phyloP scores from a whole-genome alignment of 2,113 vertebrate species.

The Albula goreensis region DNA sequence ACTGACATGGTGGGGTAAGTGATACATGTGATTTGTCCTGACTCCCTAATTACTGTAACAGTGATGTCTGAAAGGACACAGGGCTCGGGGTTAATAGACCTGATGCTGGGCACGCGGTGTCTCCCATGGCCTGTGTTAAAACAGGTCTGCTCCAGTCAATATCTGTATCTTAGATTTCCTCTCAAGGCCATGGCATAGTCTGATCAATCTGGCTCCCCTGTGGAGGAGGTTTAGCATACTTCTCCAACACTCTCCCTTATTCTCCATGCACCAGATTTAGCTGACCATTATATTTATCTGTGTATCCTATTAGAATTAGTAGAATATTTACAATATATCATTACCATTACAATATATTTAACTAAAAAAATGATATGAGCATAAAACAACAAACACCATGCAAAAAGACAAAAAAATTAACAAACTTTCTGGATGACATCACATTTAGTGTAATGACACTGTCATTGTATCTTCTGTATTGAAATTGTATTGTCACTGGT shows the following conservation, averaged over 20 bases:
- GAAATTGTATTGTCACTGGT: background rate
- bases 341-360: too few species aligned
- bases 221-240: too few species aligned
- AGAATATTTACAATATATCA: too few species aligned
- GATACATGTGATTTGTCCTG: constrained; percentile 90
- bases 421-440: background rate
- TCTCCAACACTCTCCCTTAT: background rate
- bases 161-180: constrained; percentile 70
- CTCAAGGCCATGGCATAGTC: constrained; percentile 76
- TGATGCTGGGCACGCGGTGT: constrained; percentile 74
- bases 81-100: constrained; percentile 93
- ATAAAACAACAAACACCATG: constrained; percentile 30
- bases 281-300: background rate
- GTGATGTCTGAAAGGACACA: constrained; percentile 85
- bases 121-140: constrained; percentile 67
- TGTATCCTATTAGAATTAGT: too few species aligned
- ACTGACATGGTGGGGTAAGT: constrained; percentile 86
- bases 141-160: constrained; percentile 73
- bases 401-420: background rate
- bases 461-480: too few species aligned
- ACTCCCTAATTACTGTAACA: constrained; percentile 97
- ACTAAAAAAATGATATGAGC: background rate
- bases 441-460: background rate
- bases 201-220: constrained; percentile 74
- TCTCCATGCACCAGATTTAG: background rate